Base-by-base conservation (phyloP, 2,888 invertebrate species). In the Thalpophila matura region DNA sequence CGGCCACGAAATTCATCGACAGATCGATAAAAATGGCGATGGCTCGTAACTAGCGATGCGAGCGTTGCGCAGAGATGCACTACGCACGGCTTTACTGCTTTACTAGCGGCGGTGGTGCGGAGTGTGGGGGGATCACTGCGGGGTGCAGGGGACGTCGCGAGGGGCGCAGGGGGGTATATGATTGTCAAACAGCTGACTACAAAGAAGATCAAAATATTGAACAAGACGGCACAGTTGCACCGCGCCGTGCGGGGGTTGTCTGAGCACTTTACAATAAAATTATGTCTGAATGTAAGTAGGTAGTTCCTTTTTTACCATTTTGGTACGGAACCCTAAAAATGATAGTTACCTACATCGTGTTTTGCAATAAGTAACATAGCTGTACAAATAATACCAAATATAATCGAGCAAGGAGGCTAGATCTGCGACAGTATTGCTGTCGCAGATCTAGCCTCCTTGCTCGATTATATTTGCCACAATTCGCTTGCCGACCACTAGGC, bases 101-200 rank as follows among this genome's bases (percentile, higher is more conserved):
- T 67, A 71, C 74, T 58, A 45, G 62, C 54, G 43, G 45, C 35
- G 46, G 63, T 51, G 61, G 1, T 4, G 27, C 6, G 47, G 53
- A 26, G 26, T 10, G 16, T 9, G 4, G 31, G 37, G 31, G 22
- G 22, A 18, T 7, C n/a, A 1, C n/a, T 37, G 64, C 43, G 71
- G 74, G 58, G 18, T 3, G 18, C 33, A 38, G 45, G 37, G 24
- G 69, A 74, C 50, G 82, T 64, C 72, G 81, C 73, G 33, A 56
- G 40, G 74, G 68, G 72, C 72, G 76, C 75, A 78, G 74, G 72
- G 80, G 73, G 79, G n/a, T n/a, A 69, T 74, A 80, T 87, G 87
- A 90, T 89, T 90, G 88, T 86, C 89, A 89, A 92, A 92, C 92
- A 92, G 93, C 92, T 92, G 93, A 92, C 90, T 89, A 86, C 83